phyloP scores from a whole-genome alignment of 2,888 invertebrate species.

The Cheilosia grossa region DNA sequence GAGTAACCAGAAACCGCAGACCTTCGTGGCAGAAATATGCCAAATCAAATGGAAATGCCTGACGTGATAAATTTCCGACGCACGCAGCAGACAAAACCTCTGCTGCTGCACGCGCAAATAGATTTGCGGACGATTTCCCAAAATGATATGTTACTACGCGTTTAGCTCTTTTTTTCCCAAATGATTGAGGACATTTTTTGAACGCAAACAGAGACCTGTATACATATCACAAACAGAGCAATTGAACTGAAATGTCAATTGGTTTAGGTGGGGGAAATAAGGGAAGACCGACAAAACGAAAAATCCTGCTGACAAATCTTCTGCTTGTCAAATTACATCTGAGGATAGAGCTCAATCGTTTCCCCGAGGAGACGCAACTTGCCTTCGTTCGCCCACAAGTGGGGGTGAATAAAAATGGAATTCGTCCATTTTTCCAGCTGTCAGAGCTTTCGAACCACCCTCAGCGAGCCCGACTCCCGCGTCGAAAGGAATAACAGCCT shows the following conservation, averaged over 20 bases:
- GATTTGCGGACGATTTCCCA: constrained; percentile 21
- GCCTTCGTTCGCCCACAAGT: not conserved
- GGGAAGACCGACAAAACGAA: not conserved
- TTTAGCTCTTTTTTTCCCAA: constrained; percentile 1
- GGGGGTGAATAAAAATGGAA: not conserved
- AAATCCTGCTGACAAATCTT: constrained; percentile 39
- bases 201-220: not conserved
- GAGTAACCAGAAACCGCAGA: constrained; percentile 6
- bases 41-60: constrained; percentile 52
- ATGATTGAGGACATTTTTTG: not conserved
- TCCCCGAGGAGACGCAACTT: constrained; percentile 25
- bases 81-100: constrained; percentile 32
- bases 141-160: constrained; percentile 31
- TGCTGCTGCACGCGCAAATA: constrained; percentile 19
- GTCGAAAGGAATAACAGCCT: constrained; percentile 24
- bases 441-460: not conserved
- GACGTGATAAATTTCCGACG: constrained; percentile 35
- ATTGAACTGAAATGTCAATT: not conserved
- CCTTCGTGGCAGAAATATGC: constrained; percentile 19
- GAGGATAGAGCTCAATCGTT: constrained; percentile 30
- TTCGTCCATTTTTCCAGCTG: constrained; percentile 4
- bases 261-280: not conserved
- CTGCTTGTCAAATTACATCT: constrained; percentile 34
- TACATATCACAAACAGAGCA: not conserved
- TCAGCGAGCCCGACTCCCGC: not conserved